Percentiles rank a stretch among this genome's conserved stretches.
Evolutionary conservation across 2,888 invertebrate species (phyloP).

Genomic region (Acrobasis suavella): DNA sequence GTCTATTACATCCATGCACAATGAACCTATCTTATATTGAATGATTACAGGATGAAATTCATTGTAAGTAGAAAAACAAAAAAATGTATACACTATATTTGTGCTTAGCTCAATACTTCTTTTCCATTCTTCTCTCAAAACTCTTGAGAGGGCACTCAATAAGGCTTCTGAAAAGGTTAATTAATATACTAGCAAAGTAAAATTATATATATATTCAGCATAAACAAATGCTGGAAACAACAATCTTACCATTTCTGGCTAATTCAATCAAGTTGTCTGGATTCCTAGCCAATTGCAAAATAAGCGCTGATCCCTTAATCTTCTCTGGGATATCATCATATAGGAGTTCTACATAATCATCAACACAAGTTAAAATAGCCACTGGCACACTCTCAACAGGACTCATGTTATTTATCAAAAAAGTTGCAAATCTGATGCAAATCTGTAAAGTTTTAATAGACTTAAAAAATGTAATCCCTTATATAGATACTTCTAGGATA

Average conservation of each 20-base stretch:
- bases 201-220: not conserved
- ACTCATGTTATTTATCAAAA: constrained; percentile 53
- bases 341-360: constrained; percentile 96
- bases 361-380: constrained; percentile 90
- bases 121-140: constrained; percentile 98
- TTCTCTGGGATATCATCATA: constrained; percentile 98
- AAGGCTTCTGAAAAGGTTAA: constrained; percentile 88
- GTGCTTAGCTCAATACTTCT: constrained; percentile 97
- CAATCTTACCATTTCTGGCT: constrained; percentile 91
- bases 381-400: constrained; percentile 82
- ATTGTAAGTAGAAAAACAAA: constrained; percentile 97
- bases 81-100: constrained; percentile 97
- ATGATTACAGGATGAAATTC: constrained; percentile 97
- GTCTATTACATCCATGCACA: constrained; percentile 98
- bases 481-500: too few species aligned
- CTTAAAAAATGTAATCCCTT: too few species aligned
- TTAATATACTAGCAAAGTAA: constrained; percentile 27
- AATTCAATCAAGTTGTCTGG: constrained; percentile 97
- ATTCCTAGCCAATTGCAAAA: constrained; percentile 95
- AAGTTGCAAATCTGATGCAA: not conserved
- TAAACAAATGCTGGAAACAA: not conserved
- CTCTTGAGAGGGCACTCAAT: constrained; percentile 96
- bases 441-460: not conserved
- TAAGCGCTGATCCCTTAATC: constrained; percentile 94
- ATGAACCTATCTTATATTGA: constrained; percentile 98